Evolutionary conservation across 2,888 invertebrate genomes (phyloP).

Genomic region (Cabera pusaria): DNA sequence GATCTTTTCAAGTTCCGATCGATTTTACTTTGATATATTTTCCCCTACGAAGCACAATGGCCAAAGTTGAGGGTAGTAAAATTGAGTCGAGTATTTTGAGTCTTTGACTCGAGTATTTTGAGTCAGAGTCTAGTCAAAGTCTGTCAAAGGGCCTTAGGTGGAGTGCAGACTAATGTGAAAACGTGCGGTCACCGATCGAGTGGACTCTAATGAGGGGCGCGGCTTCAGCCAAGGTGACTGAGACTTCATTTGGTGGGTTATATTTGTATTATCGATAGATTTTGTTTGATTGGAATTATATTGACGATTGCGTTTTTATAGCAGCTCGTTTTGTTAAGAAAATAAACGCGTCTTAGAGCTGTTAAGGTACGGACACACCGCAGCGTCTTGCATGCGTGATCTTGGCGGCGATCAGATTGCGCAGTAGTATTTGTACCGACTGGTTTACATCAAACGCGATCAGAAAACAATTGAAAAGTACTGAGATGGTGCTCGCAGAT

Average conservation of each 20-base stretch:
- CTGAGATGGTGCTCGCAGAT: too few relatives aligned
- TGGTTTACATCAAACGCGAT: too few relatives aligned
- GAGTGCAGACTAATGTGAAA: conserved; percentile 41
- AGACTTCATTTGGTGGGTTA: neutral
- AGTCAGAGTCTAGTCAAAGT: conserved; percentile 47
- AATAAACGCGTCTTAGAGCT: too few relatives aligned
- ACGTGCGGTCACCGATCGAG: conserved; percentile 39
- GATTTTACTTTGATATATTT: conserved; percentile 71
- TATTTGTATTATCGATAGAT: neutral
- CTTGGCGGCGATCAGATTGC: too few relatives aligned
- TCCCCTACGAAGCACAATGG: conserved; percentile 62
- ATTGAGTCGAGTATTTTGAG: conserved; percentile 52
- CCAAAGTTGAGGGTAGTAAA: conserved; percentile 52
- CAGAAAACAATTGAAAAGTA: too few relatives aligned
- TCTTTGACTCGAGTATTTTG: conserved; percentile 15
- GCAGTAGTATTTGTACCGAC: too few relatives aligned
- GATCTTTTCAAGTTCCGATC: conserved; percentile 78
- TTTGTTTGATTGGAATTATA: too few relatives aligned
- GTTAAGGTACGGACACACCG: too few relatives aligned
- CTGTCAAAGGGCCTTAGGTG: conserved; percentile 40
- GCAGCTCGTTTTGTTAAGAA: too few relatives aligned
- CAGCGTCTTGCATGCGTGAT: too few relatives aligned
- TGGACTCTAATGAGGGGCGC: conserved; percentile 26
- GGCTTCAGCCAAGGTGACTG: conserved; percentile 13
- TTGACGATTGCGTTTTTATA: too few relatives aligned